These are phyloP conservation scores for Neodontobutis hainanensis DNA, from an alignment of 2,113 vertebrate genomes.

Conservation along the genomic window DNA sequence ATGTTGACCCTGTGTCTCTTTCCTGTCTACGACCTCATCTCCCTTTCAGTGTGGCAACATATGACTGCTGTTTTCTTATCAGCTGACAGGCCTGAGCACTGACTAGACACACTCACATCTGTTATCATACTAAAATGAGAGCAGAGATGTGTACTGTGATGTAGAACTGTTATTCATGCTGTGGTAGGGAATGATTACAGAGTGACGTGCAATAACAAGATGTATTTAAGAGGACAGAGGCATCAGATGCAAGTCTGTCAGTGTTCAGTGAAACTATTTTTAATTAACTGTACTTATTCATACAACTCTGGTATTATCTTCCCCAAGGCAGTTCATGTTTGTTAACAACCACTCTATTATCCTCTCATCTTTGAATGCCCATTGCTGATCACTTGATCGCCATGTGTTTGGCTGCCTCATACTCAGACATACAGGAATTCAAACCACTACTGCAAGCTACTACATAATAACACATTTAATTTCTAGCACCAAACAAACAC, in stretches of 20 bases:
- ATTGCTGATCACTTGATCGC: conserved; percentile 77
- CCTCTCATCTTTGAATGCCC: conserved; percentile 45
- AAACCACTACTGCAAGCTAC: conserved; percentile 12
- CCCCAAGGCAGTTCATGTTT: conserved; percentile 31
- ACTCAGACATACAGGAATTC: conserved; percentile 49
- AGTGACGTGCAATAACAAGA: neutral
- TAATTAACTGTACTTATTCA: conserved; percentile 3
- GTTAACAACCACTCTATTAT: conserved; percentile 73
- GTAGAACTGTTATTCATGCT: conserved; percentile 7
- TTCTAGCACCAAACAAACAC: conserved; percentile 16
- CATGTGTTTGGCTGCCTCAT: conserved; percentile 71
- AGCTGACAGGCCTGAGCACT: conserved; percentile 60
- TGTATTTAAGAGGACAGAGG: no score
- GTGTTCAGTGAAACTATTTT: conserved; percentile 1
- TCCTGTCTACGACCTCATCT: conserved; percentile 52
- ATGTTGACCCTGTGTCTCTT: conserved; percentile 59
- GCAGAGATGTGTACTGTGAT: conserved; percentile 27
- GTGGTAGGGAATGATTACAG: neutral
- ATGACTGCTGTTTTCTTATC: conserved; percentile 70
- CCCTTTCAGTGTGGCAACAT: conserved; percentile 54
- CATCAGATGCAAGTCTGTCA: neutral
- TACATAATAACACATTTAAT: conserved; percentile 5
- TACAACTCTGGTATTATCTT: conserved; percentile 32
- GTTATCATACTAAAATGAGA: conserved; percentile 22
- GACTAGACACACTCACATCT: conserved; percentile 40